A percentile compares a stretch with the other conserved stretches of the same genome.
These are phyloP conservation scores for Gambusia holbrooki DNA, from an alignment of 2,113 vertebrate species.

Conservation along the genomic window DNA sequence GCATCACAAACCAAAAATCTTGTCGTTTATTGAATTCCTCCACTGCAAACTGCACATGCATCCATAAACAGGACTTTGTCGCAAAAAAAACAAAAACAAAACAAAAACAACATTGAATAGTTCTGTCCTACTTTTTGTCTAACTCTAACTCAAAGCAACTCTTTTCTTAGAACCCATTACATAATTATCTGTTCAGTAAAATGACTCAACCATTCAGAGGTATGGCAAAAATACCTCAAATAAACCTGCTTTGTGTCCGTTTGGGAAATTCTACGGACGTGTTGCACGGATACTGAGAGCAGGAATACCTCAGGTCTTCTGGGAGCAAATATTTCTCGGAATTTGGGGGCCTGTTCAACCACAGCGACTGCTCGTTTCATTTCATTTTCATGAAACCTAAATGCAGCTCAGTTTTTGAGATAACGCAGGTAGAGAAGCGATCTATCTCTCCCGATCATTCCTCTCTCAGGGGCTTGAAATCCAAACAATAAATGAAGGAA, in stretches of 20 bases:
- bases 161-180: conserved; percentile 32
- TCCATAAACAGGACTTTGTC: background rate
- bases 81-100: background rate
- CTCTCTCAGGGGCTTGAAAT: conserved; percentile 55
- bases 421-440: conserved; percentile 77
- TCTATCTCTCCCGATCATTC: conserved; percentile 54
- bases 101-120: background rate
- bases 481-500: conserved; percentile 69
- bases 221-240: conserved; percentile 63
- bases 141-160: conserved; percentile 8
- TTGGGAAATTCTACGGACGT: conserved; percentile 73
- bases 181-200: conserved; percentile 54
- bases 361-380: conserved; percentile 48
- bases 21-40: too few relatives aligned
- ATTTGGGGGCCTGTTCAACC: conserved; percentile 68
- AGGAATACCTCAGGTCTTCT: conserved; percentile 75
- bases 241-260: conserved; percentile 74
- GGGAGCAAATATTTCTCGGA: conserved; percentile 72
- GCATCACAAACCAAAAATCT: background rate
- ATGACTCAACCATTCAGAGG: conserved; percentile 43
- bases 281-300: conserved; percentile 64
- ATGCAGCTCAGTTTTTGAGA: conserved; percentile 62
- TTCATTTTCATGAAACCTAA: conserved; percentile 5
- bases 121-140: conserved; percentile 31
- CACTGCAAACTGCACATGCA: background rate